Conservation (phyloP, 2,888 invertebrate genomes). For the Agrotis segetum region DNA sequence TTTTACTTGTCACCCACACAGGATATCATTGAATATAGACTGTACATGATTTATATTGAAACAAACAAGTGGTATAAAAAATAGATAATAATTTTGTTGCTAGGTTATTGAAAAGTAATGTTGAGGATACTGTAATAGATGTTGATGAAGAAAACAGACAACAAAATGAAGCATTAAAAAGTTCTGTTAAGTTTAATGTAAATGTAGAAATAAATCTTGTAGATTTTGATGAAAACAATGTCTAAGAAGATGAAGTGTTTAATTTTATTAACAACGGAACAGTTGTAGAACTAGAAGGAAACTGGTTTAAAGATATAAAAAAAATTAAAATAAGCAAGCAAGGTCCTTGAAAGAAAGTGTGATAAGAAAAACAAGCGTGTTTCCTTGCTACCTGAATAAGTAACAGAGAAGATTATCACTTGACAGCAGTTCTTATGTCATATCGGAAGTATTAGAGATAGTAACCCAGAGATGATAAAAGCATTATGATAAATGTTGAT, state of each 20-base stretch:
- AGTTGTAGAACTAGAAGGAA: too few relatives aligned
- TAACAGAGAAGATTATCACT: constrained; percentile 9
- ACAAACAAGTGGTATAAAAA: constrained; percentile 52
- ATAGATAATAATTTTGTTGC: background rate
- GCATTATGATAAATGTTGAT: constrained; percentile 50
- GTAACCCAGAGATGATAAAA: constrained; percentile 25
- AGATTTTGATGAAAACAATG: background rate
- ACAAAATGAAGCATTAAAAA: background rate
- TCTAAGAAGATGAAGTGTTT: too few relatives aligned
- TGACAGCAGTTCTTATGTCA: constrained; percentile 44
- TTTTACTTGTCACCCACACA: constrained; percentile 79
- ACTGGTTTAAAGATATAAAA: too few relatives aligned
- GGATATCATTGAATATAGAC: constrained; percentile 58
- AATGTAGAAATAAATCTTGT: background rate
- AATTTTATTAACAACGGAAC: too few relatives aligned
- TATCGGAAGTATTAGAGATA: constrained; percentile 46
- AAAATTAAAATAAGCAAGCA: background rate
- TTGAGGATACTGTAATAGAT: background rate
- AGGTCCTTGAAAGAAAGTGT: background rate
- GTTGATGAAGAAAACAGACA: background rate
- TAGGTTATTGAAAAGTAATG: background rate
- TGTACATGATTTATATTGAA: constrained; percentile 53
- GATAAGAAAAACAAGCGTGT: background rate
- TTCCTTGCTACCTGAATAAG: constrained; percentile 3
- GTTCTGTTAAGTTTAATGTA: background rate